Base-by-base conservation (phyloP, 2,113 vertebrate genomes). In the Podiceps cristatus region DNA sequence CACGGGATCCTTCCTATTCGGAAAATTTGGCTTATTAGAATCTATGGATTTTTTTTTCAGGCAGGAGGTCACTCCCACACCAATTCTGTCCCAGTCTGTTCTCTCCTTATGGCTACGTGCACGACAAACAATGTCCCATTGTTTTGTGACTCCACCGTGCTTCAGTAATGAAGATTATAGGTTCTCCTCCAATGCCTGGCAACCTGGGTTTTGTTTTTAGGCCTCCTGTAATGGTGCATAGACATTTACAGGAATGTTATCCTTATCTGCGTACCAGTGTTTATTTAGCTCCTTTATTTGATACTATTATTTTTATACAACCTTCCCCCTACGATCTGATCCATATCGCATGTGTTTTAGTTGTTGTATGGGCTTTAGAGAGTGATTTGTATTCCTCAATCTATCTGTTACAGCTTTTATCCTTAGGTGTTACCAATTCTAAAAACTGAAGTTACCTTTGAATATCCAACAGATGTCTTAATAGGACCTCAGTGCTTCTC, bases 231-330 rank as follows among this genome's bases (percentile, higher is more conserved):
- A 88, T 13, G 5, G 24, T 73, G 23, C 58, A 18, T 27, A 69
- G 35, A 73, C 27, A 40, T 78, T 75, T 78, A 87, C 18, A 83
- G n/a, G 8, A 69, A 79, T 93, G 84, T 83, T 86, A 23, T 84
- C 52, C 84, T 87, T 78, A 40, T 50, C 67, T 73, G 27, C 1
- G 0, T 59, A 52, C 11, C 45, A 67, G 15, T 81, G 25, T 66
- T 95, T 95, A 62, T 91, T 82, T 91, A 73, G 42, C 1, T 22
- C 31, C 62, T 95, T 94, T 82, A 76, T 91, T 79, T 74, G 11
- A 66, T 71, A 50, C 18, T 72, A 5, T 68, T 31, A 40, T 75
- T 94, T 84, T 80, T 78, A 42, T n/a, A 29, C 45, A 37, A 45
- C 45, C 10, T 91, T 64, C 7, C 3, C 5, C 6, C 23, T 75